phyloP scores from a whole-genome alignment of 2,888 invertebrate genomes.

The Drosophila planitibia region DNA sequence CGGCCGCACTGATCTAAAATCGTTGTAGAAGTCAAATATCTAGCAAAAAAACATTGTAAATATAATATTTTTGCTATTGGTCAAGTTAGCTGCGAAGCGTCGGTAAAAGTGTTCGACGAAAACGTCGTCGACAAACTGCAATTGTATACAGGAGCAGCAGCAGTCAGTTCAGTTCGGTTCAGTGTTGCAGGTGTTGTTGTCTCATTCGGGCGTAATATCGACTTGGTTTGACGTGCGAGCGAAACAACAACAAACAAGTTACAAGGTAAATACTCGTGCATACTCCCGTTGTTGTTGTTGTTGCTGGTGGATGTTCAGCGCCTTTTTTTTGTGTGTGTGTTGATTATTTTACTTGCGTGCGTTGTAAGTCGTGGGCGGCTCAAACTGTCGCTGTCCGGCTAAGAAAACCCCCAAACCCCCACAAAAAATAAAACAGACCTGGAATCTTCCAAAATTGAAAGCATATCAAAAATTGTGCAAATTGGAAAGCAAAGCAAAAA shows the following conservation, averaged over 20 bases:
- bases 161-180: slow-evolving; percentile 9
- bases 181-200: slow-evolving; percentile 66
- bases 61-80: not conserved
- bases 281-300: slow-evolving; percentile 57
- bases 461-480: slow-evolving; percentile 14
- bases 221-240: slow-evolving; percentile 67
- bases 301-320: slow-evolving; percentile 78
- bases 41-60: slow-evolving; percentile 15
- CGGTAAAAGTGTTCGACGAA: slow-evolving; percentile 37
- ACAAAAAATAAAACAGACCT: slow-evolving; percentile 14
- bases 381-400: slow-evolving; percentile 33
- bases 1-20: slow-evolving; percentile 46
- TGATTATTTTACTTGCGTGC: slow-evolving; percentile 79
- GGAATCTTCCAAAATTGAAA: slow-evolving; percentile 4
- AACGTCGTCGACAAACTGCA: slow-evolving; percentile 50
- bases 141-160: slow-evolving; percentile 62
- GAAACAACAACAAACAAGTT: slow-evolving; percentile 81
- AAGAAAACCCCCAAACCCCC: not conserved
- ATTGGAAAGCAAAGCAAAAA: slow-evolving; percentile 30
- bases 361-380: slow-evolving; percentile 75
- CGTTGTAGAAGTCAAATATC: slow-evolving; percentile 36
- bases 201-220: slow-evolving; percentile 65
- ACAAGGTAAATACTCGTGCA: slow-evolving; percentile 78
- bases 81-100: slow-evolving; percentile 1
- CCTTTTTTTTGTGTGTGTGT: slow-evolving; percentile 75